Evolutionary conservation across 2,888 invertebrate genomes (phyloP), one percentile per base, ranked within the genome.

Genomic region (Malachius bipustulatus): DNA sequence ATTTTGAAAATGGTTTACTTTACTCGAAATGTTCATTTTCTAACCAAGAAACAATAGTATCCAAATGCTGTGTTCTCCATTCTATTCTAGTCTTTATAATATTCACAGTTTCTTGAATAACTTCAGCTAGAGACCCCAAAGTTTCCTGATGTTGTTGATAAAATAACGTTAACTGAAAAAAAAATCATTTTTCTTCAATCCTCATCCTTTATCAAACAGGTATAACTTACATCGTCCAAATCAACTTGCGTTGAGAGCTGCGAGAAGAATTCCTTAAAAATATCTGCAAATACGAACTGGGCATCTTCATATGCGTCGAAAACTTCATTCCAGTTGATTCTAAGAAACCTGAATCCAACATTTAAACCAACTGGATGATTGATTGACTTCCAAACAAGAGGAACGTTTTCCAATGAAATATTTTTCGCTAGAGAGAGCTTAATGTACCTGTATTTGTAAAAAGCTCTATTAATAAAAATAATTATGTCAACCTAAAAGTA

Each of bases 381-480:
- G 14, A 62, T 49, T 0, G 60, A 59, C 39, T 56, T 50, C 62
- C 62, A 62, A 24, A 61, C 57, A 24, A 51, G 54, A 8, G 51
- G 57, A 4, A 58, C 52, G 35, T 56, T 54, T 46, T 60, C 58
- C 13, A 57, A 32, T 8, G 54, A 49, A 28, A 59, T 53, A 32
- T 52, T 55, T 10, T 57, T 59, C 34, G 44, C 47, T 14, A 62
- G 35, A 3, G 59, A 54, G 34, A 53, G 50, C 35, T 57, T 54
- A 36, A 62, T 45, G 38, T 62, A 62, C 38, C 62, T 62, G 34
- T 19, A 54, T 50, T 29, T 33, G 14, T 6, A 31, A 31, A 6
- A 13, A 31, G 6, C 14, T 12, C 31, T 33, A 15, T 15, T 36
- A 19, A 14, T 14, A 4, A 16, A 33, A 4, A 32, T 11, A 34